A percentile compares a stretch with the other conserved stretches of the same genome.
phyloP scores from a whole-genome alignment of 2,797 vertebrate species.

The Iguana delicatissima region DNA sequence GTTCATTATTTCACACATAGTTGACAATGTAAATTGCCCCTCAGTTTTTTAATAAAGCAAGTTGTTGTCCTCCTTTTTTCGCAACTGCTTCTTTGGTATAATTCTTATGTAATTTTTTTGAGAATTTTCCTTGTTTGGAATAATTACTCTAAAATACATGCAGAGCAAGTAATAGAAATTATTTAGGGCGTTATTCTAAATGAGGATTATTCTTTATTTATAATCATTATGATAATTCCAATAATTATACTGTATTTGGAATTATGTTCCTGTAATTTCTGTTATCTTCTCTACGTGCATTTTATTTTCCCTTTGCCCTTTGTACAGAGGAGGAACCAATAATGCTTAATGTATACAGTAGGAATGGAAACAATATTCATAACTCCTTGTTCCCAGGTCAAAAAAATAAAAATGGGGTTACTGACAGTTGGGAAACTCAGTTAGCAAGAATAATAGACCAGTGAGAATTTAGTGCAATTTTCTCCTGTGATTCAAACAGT shows the following conservation, averaged over 20 bases:
- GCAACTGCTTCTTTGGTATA: not conserved
- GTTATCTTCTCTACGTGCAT: not conserved
- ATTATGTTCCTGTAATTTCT: not conserved
- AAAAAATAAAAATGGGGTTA: no score
- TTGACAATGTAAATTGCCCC: not conserved
- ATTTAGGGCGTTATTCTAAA: no score
- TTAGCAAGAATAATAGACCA: no score
- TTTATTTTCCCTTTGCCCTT: slow-evolving; percentile 10
- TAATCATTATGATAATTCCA: no score
- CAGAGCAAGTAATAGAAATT: no score
- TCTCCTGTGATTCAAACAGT: no score
- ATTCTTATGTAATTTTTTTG: not conserved
- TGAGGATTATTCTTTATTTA: no score
- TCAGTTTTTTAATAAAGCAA: not conserved
- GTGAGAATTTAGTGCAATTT: no score
- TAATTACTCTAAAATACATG: no score
- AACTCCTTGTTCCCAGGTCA: no score
- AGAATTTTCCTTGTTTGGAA: not conserved
- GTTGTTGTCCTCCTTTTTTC: not conserved
- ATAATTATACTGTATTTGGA: not conserved
- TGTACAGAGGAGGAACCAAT: not conserved
- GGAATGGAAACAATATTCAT: no score
- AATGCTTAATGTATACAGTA: not conserved
- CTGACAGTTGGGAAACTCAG: no score
- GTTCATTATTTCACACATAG: not conserved